Evolutionary conservation across 2,797 vertebrate genomes (phyloP).

Genomic region (Manis crassicaudata): DNA sequence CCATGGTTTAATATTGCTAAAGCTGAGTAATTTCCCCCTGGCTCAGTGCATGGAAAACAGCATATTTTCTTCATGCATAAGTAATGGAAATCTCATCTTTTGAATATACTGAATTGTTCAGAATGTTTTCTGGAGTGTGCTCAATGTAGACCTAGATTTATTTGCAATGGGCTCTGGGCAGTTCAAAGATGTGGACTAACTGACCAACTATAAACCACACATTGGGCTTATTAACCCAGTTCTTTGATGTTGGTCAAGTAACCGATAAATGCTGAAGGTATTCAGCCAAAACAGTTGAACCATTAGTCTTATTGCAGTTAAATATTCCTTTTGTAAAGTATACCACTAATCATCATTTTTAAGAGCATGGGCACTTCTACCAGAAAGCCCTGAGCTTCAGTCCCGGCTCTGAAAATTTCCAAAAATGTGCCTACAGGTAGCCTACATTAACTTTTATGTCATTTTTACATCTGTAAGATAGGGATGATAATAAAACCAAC

Average conservation of each 20-base stretch:
- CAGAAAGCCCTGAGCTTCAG: neutral
- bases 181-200: conserved; percentile 1
- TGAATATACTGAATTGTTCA: conserved; percentile 49
- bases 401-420: neutral
- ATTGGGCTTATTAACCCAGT: neutral
- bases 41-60: conserved; percentile 47
- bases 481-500: neutral
- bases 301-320: neutral
- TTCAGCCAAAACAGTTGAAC: neutral
- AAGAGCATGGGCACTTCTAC: neutral
- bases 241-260: neutral
- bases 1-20: conserved; percentile 42
- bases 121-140: conserved; percentile 30
- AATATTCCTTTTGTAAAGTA: neutral
- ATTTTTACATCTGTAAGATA: neutral
- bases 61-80: conserved; percentile 64
- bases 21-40: conserved; percentile 41
- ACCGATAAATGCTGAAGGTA: neutral
- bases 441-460: neutral
- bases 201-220: conserved; percentile 17
- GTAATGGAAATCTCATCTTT: conserved; percentile 61
- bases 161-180: conserved; percentile 27
- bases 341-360: neutral
- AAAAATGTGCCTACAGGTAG: neutral
- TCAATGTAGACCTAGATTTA: conserved; percentile 53